These are phyloP conservation scores for Clinocottus analis DNA, from an alignment of 2,113 vertebrate genomes.

Conservation along the genomic window DNA sequence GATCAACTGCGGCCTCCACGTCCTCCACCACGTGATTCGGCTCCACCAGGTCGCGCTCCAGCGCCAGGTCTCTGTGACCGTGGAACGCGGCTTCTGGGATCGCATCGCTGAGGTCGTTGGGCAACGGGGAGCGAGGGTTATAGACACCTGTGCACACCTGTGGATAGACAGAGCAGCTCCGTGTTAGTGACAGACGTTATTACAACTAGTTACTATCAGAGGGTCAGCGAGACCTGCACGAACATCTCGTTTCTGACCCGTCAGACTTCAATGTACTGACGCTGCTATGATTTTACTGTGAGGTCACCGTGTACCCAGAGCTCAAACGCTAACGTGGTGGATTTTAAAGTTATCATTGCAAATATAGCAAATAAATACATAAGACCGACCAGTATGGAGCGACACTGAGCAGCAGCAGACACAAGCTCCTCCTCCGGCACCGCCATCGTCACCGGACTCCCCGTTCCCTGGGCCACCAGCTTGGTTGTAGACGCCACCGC, in stretches of 20 bases:
- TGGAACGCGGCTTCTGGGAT: conserved; percentile 78
- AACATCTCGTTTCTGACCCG: not conserved
- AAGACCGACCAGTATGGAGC: conserved; percentile 85
- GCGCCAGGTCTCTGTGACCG: conserved; percentile 86
- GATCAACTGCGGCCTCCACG: conserved; percentile 88
- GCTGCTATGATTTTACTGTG: not conserved
- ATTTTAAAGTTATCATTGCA: not conserved
- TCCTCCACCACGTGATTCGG: conserved; percentile 85
- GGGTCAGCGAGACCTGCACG: not conserved
- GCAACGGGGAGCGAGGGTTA: conserved; percentile 71
- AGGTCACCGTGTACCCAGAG: not conserved
- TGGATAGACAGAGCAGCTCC: conserved; percentile 1
- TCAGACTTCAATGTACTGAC: not conserved
- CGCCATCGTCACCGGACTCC: conserved; percentile 35
- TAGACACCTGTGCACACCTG: conserved; percentile 91
- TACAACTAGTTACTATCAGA: not conserved
- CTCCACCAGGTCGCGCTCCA: conserved; percentile 84
- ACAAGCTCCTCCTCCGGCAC: conserved; percentile 64
- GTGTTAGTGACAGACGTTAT: not conserved
- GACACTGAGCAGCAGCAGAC: conserved; percentile 82
- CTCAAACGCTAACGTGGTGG: not conserved
- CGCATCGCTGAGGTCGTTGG: conserved; percentile 48
- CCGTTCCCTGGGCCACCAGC: conserved; percentile 54
- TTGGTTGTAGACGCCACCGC: conserved; percentile 48
- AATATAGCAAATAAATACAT: not conserved